These are phyloP conservation scores for Ceramica pisi DNA, from an alignment of 2,888 invertebrate species.

Conservation along the genomic window DNA sequence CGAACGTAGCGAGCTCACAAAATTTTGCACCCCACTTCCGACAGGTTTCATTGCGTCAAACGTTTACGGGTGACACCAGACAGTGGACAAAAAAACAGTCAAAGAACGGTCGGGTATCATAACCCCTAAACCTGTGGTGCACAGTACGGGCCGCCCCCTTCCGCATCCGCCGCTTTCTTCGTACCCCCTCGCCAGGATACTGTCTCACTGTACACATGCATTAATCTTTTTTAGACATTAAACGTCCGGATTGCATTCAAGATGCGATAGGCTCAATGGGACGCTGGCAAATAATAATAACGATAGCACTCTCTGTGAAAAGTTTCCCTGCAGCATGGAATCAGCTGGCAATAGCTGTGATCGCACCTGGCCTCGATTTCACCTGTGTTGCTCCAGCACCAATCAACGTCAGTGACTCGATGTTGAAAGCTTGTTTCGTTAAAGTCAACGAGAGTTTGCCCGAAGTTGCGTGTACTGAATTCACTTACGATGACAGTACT, in stretches of 20 bases:
- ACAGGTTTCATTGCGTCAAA: too few species aligned
- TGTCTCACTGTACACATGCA: too few species aligned
- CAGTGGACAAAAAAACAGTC: too few species aligned
- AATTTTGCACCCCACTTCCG: too few species aligned
- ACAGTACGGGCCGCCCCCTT: too few species aligned
- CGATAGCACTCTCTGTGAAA: background rate
- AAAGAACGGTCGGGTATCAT: too few species aligned
- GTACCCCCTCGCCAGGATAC: too few species aligned
- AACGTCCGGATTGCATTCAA: background rate
- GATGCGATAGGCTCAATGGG: background rate
- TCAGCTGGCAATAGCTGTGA: background rate
- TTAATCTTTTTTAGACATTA: background rate
- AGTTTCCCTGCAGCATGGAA: background rate
- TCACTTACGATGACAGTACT: slow-evolving; percentile 1
- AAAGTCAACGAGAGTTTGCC: background rate
- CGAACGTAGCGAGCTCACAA: too few species aligned
- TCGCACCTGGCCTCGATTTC: background rate
- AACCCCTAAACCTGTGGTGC: too few species aligned
- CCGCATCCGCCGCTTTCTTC: too few species aligned
- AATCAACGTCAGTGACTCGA: background rate
- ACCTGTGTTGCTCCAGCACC: background rate
- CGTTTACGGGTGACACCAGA: too few species aligned
- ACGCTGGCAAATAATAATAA: background rate
- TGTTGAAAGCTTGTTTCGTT: background rate
- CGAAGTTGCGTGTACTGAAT: background rate